phyloP scores from a whole-genome alignment of 2,888 invertebrate species.

The Phymatocera aterrima region DNA sequence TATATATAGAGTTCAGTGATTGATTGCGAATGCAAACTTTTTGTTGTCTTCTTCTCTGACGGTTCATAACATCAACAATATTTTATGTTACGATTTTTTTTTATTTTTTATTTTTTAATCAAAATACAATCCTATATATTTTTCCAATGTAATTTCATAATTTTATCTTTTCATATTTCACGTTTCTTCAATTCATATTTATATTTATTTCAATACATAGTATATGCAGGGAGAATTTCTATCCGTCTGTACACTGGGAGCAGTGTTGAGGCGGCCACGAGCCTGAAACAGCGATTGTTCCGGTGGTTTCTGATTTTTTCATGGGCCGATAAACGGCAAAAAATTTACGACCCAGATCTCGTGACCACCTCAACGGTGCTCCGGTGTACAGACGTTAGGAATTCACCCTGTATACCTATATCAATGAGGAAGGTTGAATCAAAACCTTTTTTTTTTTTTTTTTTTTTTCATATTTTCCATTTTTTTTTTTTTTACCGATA shows the following conservation, averaged over 20 bases:
- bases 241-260: no score
- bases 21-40: slow-evolving; percentile 35
- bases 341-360: no score
- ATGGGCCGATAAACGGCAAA: no score
- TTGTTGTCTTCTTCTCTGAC: slow-evolving; percentile 13
- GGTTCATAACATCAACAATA: slow-evolving; percentile 44
- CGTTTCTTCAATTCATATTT: slow-evolving; percentile 15
- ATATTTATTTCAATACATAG: no score
- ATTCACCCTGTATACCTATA: no score
- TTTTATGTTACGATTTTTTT: slow-evolving; percentile 24
- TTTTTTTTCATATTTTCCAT: not conserved
- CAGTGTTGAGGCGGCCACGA: no score
- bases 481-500: not conserved
- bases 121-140: slow-evolving; percentile 42
- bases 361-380: no score
- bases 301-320: no score
- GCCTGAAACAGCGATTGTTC: no score
- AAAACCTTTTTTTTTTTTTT: slow-evolving; percentile 65
- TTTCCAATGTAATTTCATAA: slow-evolving; percentile 18
- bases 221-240: no score
- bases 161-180: not conserved
- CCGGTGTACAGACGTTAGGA: no score
- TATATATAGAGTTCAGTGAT: no score
- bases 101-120: slow-evolving; percentile 17
- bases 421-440: slow-evolving; percentile 64